These are phyloP conservation scores for Egretta garzetta DNA, from an alignment of 2,113 vertebrate genomes.

Conservation along the genomic window DNA sequence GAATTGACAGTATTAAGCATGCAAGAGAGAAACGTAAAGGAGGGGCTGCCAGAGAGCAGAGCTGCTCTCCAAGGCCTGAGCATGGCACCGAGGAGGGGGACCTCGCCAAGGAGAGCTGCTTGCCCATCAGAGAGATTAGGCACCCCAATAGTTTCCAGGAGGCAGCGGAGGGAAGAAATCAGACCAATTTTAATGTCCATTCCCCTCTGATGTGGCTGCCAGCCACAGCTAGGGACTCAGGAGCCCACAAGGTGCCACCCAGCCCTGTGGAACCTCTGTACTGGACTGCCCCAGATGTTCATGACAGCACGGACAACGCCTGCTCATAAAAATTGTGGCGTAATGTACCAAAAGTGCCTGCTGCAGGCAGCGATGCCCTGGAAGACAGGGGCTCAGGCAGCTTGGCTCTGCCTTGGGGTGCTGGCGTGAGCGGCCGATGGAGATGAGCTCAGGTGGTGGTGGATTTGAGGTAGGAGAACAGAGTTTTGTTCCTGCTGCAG, in stretches of 20 bases:
- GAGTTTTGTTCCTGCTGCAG: background rate
- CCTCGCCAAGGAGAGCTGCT: background rate
- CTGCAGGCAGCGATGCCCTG: background rate
- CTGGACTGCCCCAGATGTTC: background rate
- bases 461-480: background rate
- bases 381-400: background rate
- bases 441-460: background rate
- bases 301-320: background rate
- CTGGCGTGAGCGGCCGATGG: rapidly evolving
- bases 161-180: background rate
- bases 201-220: background rate
- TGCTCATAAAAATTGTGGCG: background rate
- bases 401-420: rapidly evolving
- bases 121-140: background rate
- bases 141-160: background rate
- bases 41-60: background rate
- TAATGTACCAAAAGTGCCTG: background rate
- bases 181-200: rapidly evolving
- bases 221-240: background rate
- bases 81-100: too few relatives aligned
- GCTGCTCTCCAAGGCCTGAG: background rate
- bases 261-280: background rate
- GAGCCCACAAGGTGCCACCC: rapidly evolving
- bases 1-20: background rate
- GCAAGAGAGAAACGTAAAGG: background rate